Evolutionary conservation across 2,113 vertebrate species (phyloP).

Genomic region (Callipepla squamata): DNA sequence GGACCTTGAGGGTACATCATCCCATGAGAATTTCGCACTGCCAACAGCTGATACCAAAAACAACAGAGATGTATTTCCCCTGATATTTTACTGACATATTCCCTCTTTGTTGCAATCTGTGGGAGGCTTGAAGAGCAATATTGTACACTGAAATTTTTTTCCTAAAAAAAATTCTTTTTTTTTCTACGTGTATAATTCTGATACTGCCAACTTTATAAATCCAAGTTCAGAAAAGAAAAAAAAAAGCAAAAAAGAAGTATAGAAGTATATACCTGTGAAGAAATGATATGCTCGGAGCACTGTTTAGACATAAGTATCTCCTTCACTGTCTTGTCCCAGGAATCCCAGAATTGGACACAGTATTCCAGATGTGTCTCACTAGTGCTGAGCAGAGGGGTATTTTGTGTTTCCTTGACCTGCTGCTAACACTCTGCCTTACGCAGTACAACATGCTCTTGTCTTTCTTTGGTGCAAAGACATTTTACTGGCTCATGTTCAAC

Average conservation of each 20-base stretch:
- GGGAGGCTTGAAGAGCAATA: neutral
- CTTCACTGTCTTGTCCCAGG: neutral
- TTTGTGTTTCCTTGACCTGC: accelerated
- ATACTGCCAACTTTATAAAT: neutral
- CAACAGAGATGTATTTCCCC: slow-evolving; percentile 43
- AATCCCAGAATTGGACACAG: neutral
- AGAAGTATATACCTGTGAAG: neutral
- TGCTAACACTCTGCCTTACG: neutral
- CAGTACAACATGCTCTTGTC: neutral
- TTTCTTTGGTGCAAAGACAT: neutral
- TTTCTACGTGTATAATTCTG: neutral
- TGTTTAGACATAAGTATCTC: neutral
- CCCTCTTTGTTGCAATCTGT: neutral
- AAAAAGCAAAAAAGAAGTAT: neutral
- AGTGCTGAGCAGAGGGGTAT: neutral
- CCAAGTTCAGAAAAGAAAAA: neutral
- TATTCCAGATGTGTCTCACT: neutral
- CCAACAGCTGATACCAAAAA: slow-evolving; percentile 68
- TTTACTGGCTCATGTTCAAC: neutral
- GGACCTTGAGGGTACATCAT: slow-evolving; percentile 61
- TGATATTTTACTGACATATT: slow-evolving; percentile 48
- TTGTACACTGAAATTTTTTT: neutral
- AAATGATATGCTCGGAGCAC: neutral
- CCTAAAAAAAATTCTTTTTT: too few species aligned
- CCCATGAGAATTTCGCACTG: slow-evolving; percentile 60